phyloP scores from a whole-genome alignment of 2,888 invertebrate species.

The Ormyrus pomaceus region DNA sequence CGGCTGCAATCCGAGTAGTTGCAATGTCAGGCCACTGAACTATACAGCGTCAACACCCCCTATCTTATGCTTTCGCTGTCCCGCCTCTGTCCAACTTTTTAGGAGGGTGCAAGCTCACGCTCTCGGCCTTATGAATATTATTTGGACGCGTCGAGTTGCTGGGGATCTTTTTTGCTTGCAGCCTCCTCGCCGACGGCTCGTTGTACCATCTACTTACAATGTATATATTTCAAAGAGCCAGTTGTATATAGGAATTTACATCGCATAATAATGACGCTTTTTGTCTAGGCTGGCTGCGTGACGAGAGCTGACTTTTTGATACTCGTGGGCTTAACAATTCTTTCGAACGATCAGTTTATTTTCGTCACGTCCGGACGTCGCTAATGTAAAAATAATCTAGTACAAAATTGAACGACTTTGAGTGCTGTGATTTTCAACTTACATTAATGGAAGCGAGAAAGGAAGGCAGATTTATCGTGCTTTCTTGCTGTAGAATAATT shows the following conservation, averaged over 20 bases:
- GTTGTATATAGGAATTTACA: conserved; percentile 30
- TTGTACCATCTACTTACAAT: conserved; percentile 17
- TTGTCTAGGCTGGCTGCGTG: no score
- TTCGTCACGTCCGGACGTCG: no score
- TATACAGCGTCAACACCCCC: not conserved
- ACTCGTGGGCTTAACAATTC: no score
- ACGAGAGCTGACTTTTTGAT: no score
- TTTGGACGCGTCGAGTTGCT: conserved; percentile 30
- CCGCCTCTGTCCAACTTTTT: conserved; percentile 41
- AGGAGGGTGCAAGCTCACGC: not conserved
- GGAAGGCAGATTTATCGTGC: conserved; percentile 26
- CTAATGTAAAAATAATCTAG: no score
- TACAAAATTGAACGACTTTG: no score
- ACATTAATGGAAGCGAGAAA: no score
- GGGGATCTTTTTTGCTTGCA: conserved; percentile 2
- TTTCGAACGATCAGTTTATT: no score
- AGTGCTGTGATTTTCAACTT: not conserved
- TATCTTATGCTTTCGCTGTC: conserved; percentile 31
- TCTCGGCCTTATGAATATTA: conserved; percentile 40
- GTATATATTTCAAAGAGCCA: not conserved
- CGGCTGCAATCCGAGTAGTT: not conserved
- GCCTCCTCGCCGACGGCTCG: not conserved
- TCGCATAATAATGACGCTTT: conserved; percentile 16
- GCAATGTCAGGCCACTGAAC: conserved; percentile 39
- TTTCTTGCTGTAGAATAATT: conserved; percentile 9